Percentiles rank a stretch among this genome's conserved stretches.
phyloP scores from a whole-genome alignment of 2,113 vertebrate species.

The Sturnira hondurensis region DNA sequence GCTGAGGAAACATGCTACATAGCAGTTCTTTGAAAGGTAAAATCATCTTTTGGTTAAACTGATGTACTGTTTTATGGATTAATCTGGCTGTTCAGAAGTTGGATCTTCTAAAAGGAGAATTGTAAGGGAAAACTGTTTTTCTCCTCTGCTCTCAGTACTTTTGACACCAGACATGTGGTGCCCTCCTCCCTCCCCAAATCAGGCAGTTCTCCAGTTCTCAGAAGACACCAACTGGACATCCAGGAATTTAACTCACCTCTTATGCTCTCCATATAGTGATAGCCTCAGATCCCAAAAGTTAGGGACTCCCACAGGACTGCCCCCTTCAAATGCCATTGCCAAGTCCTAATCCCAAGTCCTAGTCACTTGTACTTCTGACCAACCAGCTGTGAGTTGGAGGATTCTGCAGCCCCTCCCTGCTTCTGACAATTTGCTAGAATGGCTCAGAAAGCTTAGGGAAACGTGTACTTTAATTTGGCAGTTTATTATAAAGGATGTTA shows the following conservation, averaged over 20 bases:
- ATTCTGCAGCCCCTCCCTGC: background rate
- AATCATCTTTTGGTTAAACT: background rate
- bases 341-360: background rate
- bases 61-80: background rate
- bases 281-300: background rate
- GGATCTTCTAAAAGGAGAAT: slow-evolving; percentile 19
- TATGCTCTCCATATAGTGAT: background rate
- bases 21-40: slow-evolving; percentile 11
- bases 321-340: background rate
- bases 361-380: background rate
- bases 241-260: background rate
- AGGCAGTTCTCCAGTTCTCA: background rate
- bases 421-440: background rate
- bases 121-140: background rate
- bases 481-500: background rate
- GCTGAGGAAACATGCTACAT: background rate
- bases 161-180: background rate
- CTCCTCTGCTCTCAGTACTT: background rate
- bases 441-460: background rate
- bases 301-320: background rate
- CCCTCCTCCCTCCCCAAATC: background rate
- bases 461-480: background rate
- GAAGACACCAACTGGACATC: background rate
- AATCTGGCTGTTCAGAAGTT: slow-evolving; percentile 24
- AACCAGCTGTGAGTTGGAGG: background rate